Evolutionary conservation across 2,797 vertebrate species (phyloP), one percentile per base, ranked within the genome.

Genomic region (Phoebastria nigripes): DNA sequence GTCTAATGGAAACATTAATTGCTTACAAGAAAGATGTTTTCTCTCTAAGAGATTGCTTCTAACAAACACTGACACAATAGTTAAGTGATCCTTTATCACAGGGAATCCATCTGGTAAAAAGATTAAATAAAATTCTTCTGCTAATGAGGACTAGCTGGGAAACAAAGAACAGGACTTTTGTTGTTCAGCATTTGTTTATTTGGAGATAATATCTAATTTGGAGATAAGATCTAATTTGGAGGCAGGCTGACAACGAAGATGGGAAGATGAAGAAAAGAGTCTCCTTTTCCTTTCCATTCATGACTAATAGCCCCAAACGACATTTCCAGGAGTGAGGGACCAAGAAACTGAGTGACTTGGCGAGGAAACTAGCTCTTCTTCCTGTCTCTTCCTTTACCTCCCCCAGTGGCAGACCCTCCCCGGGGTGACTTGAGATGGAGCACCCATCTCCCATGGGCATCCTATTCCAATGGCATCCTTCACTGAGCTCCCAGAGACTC

Each of bases 101-200:
- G 82, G 92, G 42, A 89, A 56, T 49, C 80, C 73, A 74, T 91
- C 89, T 97, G 95, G 74, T 31, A 83, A 92, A 86, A 82, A 95
- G 73, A 87, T 95, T 31, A 94, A 95, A 79, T 92, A 72, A 87
- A 93, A 93, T 81, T 54, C 71, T 95, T 95, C 93, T 96, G 61
- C 63, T 94, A 81, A 95, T 95, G 63, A 94, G 82, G 33, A 95
- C 72, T 94, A 84, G 39, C 55, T 93, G 89, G 65, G 62, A 95
- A 91, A 89, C 46, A 89, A 87, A 94, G 58, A 63, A 72, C 29
- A 37, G 66, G 39, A 41, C 31, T 94, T 93, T 21, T 74, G 79
- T 87, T 89, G 41, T 71, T 92, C 73, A 49, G 46, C 11, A 19
- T 73, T 96, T 92, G 55, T 90, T 93, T 94, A 88, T 88, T 93